Conservation (phyloP, 2,113 vertebrate species). For the Dissostichus mawsoni region DNA sequence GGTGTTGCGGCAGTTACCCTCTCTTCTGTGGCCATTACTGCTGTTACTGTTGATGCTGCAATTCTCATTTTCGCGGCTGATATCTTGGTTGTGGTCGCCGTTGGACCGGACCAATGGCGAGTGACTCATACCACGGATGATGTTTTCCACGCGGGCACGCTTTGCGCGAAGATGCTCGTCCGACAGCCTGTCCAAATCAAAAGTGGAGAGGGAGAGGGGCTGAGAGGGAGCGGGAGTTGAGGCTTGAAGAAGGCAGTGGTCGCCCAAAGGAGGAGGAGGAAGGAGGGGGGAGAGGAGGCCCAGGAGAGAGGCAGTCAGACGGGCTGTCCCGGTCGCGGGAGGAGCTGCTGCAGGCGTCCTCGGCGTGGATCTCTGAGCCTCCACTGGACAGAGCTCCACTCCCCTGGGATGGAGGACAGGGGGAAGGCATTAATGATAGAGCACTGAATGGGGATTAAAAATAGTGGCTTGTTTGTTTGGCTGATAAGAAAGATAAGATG, state of each 20-base stretch:
- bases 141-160: conserved; percentile 98
- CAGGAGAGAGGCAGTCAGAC: conserved; percentile 96
- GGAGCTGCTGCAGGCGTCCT: conserved; percentile 98
- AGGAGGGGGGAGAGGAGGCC: conserved; percentile 82
- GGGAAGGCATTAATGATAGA: neutral
- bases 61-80: conserved; percentile 47
- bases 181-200: conserved; percentile 96
- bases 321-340: conserved; percentile 91
- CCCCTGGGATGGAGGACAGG: conserved; percentile 59
- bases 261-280: conserved; percentile 87
- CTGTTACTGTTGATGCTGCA: conserved; percentile 42
- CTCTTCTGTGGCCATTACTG: conserved; percentile 57
- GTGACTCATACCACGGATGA: conserved; percentile 99
- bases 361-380: conserved; percentile 96
- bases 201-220: conserved; percentile 90
- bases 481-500: neutral
- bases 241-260: conserved; percentile 54
- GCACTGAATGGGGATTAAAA: neutral
- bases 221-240: conserved; percentile 85
- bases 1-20: conserved; percentile 44
- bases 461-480: neutral
- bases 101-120: conserved; percentile 92
- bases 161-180: conserved; percentile 99
- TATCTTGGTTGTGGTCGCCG: conserved; percentile 59
- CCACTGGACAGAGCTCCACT: conserved; percentile 96